These are phyloP conservation scores for Pachyramphus minor DNA, from an alignment of 2,113 vertebrate species.

Conservation along the genomic window DNA sequence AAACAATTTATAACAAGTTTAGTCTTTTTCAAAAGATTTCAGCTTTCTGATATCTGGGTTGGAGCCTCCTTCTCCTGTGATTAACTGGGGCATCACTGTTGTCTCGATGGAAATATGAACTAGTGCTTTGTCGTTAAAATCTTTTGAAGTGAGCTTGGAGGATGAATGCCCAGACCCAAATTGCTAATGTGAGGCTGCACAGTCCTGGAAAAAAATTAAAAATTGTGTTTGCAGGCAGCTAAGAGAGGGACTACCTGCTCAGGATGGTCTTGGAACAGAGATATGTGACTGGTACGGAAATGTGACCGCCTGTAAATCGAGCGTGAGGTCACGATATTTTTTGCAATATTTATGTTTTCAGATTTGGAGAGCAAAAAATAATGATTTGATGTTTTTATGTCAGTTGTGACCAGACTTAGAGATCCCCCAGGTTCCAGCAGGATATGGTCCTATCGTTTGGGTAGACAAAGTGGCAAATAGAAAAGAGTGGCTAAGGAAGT, in stretches of 20 bases:
- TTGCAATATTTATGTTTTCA: neutral
- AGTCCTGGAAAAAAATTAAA: neutral
- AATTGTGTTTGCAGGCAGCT: neutral
- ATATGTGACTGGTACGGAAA: neutral
- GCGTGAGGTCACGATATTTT: fast-evolving
- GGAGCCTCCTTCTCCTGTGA: neutral
- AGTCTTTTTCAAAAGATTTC: neutral
- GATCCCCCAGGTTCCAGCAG: neutral
- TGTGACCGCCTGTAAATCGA: neutral
- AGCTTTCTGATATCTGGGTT: neutral
- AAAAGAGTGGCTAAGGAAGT: neutral
- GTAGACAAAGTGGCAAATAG: neutral
- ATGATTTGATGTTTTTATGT: neutral
- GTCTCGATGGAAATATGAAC: neutral
- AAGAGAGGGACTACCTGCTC: neutral
- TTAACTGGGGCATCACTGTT: neutral
- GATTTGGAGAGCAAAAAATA: neutral
- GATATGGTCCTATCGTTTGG: neutral
- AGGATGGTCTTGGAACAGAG: neutral
- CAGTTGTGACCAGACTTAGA: neutral
- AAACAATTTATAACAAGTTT: neutral
- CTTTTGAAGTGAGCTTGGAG: constrained; percentile 4
- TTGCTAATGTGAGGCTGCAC: neutral
- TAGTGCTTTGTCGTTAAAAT: neutral
- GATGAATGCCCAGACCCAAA: neutral